Evolutionary conservation across 2,888 invertebrate genomes (phyloP), one percentile per base, ranked within the genome.

Genomic region (Drosophila anomalipes): DNA sequence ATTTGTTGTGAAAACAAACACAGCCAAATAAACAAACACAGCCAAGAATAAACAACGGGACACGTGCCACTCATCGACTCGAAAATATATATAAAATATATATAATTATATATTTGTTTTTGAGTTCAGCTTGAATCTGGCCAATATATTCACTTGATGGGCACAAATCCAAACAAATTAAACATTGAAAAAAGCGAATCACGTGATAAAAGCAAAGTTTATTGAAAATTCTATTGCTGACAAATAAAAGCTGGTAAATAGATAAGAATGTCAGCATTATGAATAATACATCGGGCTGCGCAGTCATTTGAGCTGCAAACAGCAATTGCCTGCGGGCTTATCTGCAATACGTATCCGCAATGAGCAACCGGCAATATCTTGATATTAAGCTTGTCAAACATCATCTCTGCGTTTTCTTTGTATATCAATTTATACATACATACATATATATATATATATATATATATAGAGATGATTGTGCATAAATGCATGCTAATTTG

Each of bases 1-100:
- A 70, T 65, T 79, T 57, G 59, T 63, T 77, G 51, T 67, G 54
- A 67, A 76, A 76, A 76, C 75, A 76, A 49, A 51, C 47, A 14
- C 26, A 22, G 58, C n/a, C n/a, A 12, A 44, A 12, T 28, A 51
- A 74, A 68, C 58, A 57, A 47, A 22, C 22, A 47, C 22, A 16
- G 44, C 1, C 12, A 22, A 22, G 12, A 22, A 22, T 22, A 67
- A 69, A 58, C 37, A 67, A 67, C 10, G 19, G 19, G 65, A 59
- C 56, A 65, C 77, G 70, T 64, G 70, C 54, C 64, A 19, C 28
- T 28, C 16, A 35, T 2, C 9, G 7, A 54, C 39, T 16, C 49
- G 2, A 28, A 12, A n/a, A 41, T 1, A 26, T 9, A 30, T n/a
- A n/a, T 7, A 32, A 6, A 32, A 12, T 19, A 26, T 19, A 0